These are phyloP conservation scores for Cygnus atratus DNA, from an alignment of 2,113 vertebrate species.

Conservation along the genomic window DNA sequence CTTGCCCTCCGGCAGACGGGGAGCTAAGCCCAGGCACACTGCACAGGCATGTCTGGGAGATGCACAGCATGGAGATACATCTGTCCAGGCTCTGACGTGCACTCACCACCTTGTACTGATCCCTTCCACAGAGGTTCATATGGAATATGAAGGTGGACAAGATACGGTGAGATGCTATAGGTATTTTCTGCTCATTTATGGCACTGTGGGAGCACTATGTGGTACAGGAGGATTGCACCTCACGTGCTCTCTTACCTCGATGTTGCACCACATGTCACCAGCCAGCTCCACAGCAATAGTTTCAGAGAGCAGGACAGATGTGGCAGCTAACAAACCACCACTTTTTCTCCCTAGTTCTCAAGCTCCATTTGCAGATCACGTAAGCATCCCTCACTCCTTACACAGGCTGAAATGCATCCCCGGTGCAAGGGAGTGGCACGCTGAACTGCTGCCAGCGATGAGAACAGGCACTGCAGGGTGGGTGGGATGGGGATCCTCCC, in stretches of 20 bases:
- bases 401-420: neutral
- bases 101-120: neutral
- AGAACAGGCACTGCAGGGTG: neutral
- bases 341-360: neutral
- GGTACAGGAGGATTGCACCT: neutral
- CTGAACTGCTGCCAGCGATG: neutral
- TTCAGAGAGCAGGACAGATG: neutral
- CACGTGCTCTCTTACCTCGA: neutral
- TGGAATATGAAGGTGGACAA: accelerated
- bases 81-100: neutral
- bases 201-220: neutral
- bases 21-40: neutral
- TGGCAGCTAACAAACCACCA: neutral
- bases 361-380: neutral
- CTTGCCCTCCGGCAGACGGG: neutral
- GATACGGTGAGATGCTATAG: neutral
- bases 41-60: neutral
- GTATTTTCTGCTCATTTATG: neutral
- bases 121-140: neutral
- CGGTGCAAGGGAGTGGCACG: neutral
- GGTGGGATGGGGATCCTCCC: neutral
- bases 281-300: neutral
- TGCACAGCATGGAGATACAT: neutral
- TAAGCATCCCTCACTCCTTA: neutral
- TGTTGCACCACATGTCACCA: neutral